Percentiles rank a stretch among this genome's conserved stretches.
These are phyloP conservation scores for Hemiscyllium ocellatum DNA, from an alignment of 2,113 vertebrate genomes.

Conservation along the genomic window DNA sequence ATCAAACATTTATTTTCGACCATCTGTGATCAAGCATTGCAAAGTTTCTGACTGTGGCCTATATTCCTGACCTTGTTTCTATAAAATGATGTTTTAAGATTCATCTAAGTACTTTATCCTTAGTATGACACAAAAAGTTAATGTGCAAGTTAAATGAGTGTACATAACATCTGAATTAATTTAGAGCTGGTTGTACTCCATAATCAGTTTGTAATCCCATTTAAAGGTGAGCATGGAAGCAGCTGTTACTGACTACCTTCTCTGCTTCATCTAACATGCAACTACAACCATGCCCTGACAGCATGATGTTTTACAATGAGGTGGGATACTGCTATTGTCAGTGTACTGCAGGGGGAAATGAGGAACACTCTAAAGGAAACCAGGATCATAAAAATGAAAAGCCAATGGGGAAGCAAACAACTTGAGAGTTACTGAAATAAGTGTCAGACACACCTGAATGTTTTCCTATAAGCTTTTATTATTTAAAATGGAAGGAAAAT, in stretches of 20 bases:
- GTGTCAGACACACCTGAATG: neutral
- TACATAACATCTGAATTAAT: neutral
- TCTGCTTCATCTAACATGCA: neutral
- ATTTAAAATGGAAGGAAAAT: neutral
- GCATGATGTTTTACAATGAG: neutral
- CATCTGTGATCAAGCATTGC: neutral
- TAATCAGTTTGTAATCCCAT: neutral
- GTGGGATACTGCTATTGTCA: neutral
- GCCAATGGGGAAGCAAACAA: neutral
- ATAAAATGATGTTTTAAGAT: neutral
- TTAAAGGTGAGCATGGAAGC: neutral
- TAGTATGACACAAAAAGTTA: neutral
- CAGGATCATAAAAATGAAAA: neutral
- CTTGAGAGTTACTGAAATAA: neutral
- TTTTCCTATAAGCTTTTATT: neutral
- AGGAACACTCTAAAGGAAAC: neutral
- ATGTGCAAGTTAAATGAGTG: neutral
- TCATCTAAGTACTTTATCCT: neutral
- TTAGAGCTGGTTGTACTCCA: neutral
- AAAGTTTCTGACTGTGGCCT: neutral
- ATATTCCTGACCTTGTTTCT: neutral
- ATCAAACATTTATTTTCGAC: neutral
- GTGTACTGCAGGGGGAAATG: neutral
- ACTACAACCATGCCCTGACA: neutral
- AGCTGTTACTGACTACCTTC: neutral